Conservation (phyloP, 2,888 invertebrate species). For the Polia nebulosa region DNA sequence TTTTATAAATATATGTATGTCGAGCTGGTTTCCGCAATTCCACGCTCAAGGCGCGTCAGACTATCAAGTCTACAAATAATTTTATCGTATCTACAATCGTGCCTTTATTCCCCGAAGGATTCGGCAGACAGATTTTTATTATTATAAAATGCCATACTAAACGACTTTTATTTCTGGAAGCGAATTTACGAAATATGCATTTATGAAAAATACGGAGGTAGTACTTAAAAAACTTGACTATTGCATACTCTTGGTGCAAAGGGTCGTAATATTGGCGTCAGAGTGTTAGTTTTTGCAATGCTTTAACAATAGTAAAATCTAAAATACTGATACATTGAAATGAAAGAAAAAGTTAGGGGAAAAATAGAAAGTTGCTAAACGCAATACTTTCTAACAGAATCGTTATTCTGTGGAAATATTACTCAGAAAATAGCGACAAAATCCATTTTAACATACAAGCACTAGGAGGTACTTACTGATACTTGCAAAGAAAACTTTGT, state of each 20-base stretch:
- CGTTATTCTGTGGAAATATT: not conserved
- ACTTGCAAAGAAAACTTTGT: conserved; percentile 8
- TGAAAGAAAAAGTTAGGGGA: not conserved
- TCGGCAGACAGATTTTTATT: not conserved
- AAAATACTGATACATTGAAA: not conserved
- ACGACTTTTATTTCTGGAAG: too few species aligned
- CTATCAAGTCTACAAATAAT: not conserved
- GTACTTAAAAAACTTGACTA: not conserved
- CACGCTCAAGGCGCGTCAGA: not conserved
- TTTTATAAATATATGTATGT: too few species aligned
- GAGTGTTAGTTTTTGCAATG: not conserved
- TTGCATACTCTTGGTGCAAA: conserved; percentile 7
- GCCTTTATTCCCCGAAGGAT: not conserved
- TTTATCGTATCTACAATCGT: not conserved
- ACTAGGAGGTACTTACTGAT: conserved; percentile 4
- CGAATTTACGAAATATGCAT: too few species aligned
- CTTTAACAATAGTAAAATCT: not conserved
- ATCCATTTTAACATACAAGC: not conserved
- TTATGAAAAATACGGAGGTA: not conserved
- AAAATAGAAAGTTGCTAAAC: too few species aligned
- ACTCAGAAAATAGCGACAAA: not conserved
- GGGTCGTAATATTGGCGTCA: not conserved
- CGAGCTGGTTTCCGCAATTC: too few species aligned
- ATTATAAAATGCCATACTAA: not conserved
- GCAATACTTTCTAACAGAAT: not conserved